Evolutionary conservation across 1,140 invertebrate genomes (phyloP), one percentile per base, ranked within the genome.

Genomic region (Rhagoletis zephyria): DNA sequence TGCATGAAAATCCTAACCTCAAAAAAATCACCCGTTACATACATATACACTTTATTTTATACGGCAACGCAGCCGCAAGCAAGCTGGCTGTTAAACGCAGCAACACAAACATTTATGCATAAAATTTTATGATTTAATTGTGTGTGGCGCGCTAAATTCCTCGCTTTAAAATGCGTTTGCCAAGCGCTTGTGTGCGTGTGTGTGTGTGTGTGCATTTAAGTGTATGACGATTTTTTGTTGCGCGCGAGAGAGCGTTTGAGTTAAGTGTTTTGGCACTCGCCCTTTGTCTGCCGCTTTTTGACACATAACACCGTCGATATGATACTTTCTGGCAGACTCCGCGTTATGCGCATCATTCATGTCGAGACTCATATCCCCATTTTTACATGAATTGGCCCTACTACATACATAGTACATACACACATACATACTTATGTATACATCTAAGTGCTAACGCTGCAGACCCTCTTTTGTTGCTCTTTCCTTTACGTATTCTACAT

Each of bases 231-330:
- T 56, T 56, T 56, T 30, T 56, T 56, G 2, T 56, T 64, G n/a
- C 6, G n/a, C 4, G 16, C 16, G 3, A 63, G 16, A n/a, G 74
- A 16, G 48, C 48, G 48, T 10, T 81, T 51, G 74, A 42, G 48
- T 81, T 81, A 81, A 81, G 74, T 81, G 74, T 51, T 81, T 81
- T 81, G 74, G 19, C 74, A 81, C 74, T 81, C 45, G 4, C 19
- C 48, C 74, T 81, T 81, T 81, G n/a, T 51, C n/a, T 56, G 48
- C 48, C 51, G 3, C 19, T 56, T 81, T 56, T 56, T 81, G 9
- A 14, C 48, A 30, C 12, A 48, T 30, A 56, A 56, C 51, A 56
- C 51, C 51, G 10, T 56, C 51, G 10, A 10, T 56, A 10, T 56
- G 51, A 56, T 56, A 56, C 10, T 56, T 56, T 10, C 51, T 30